Evolutionary conservation across 2,888 invertebrate genomes (phyloP).

Genomic region (Candidula unifasciata): DNA sequence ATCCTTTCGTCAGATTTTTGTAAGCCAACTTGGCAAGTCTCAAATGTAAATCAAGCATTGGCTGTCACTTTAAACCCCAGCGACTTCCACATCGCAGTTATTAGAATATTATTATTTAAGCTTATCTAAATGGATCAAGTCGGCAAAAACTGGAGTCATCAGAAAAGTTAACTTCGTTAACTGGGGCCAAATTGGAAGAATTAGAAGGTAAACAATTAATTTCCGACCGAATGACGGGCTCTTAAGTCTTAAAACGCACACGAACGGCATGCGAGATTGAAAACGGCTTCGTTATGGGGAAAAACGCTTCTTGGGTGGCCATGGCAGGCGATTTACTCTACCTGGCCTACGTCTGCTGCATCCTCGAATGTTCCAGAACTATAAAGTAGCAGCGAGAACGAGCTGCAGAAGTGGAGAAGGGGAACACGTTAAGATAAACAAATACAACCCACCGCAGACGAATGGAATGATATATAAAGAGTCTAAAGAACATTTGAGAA

Average conservation of each 20-base stretch:
- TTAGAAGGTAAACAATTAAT: slow-evolving; percentile 12
- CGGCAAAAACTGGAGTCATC: neutral
- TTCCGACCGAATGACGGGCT: neutral
- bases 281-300: neutral
- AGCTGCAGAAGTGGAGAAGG: neutral
- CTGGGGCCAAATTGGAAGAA: neutral
- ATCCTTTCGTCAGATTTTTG: too few species aligned
- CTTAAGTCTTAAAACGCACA: neutral
- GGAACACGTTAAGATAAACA: neutral
- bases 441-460: neutral
- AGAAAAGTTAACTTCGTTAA: neutral
- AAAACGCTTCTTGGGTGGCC: slow-evolving; percentile 22
- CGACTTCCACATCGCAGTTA: too few species aligned
- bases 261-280: neutral
- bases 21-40: too few species aligned
- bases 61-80: too few species aligned
- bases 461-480: neutral
- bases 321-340: slow-evolving; percentile 14
- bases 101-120: too few species aligned
- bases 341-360: neutral
- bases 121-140: slow-evolving; percentile 3
- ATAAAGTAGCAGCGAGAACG: neutral
- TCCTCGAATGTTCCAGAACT: slow-evolving; percentile 1
- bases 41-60: too few species aligned
- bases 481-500: neutral